Evolutionary conservation across 2,888 invertebrate species (phyloP).

Genomic region (Aproaerema taeniolella): DNA sequence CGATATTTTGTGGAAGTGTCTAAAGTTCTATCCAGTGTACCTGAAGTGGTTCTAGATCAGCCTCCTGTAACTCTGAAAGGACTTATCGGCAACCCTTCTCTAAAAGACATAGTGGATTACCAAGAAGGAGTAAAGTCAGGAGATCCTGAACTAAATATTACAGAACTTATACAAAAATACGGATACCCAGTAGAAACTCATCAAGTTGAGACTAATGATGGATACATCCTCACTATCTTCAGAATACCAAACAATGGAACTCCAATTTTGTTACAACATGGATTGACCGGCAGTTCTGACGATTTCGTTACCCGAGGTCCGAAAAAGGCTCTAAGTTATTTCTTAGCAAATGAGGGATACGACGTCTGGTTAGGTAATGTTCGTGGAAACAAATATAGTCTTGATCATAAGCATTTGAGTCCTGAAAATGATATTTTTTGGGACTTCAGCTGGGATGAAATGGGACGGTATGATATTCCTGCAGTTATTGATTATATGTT

Average conservation of each 20-base stretch:
- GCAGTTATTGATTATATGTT: constrained; percentile 85
- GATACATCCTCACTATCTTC: constrained; percentile 41
- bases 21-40: no score
- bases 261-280: constrained; percentile 53
- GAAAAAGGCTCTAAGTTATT: constrained; percentile 46
- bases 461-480: constrained; percentile 86
- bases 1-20: no score
- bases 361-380: constrained; percentile 89
- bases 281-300: constrained; percentile 48
- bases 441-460: constrained; percentile 89
- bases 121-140: neutral
- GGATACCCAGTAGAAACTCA: constrained; percentile 40
- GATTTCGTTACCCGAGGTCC: constrained; percentile 50
- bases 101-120: neutral
- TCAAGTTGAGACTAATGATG: constrained; percentile 42
- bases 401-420: constrained; percentile 61
- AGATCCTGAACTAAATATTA: constrained; percentile 19
- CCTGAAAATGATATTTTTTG: constrained; percentile 68
- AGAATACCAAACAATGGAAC: constrained; percentile 42
- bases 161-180: constrained; percentile 39
- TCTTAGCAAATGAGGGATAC: constrained; percentile 78
- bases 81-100: neutral
- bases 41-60: no score
- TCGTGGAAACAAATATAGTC: constrained; percentile 83
- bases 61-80: neutral